A percentile compares a stretch with the other conserved stretches of the same genome.
Evolutionary conservation across 2,113 vertebrate genomes (phyloP).

Genomic region (Pandion haliaetus): DNA sequence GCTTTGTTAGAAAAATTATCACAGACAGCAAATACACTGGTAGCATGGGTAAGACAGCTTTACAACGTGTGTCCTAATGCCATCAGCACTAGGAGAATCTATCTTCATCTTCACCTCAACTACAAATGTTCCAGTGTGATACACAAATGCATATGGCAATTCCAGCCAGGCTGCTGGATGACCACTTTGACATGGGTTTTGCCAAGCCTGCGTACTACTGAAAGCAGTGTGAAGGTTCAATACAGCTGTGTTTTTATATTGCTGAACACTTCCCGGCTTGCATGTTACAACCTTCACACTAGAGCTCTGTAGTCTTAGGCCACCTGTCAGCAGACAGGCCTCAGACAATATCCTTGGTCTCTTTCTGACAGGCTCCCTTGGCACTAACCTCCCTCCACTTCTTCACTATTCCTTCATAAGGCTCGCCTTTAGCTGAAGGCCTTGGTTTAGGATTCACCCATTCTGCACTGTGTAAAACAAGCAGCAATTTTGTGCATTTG

Average conservation of each 20-base stretch:
- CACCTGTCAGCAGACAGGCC: not conserved
- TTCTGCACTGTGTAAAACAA: not conserved
- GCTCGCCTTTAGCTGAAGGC: not conserved
- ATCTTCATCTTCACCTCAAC: not conserved
- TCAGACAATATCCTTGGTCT: not conserved
- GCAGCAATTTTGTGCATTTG: not conserved
- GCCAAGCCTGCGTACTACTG: not conserved
- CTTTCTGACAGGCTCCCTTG: not conserved
- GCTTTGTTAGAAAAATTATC: not conserved
- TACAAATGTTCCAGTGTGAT: not conserved
- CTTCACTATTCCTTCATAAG: not conserved
- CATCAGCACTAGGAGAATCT: not conserved
- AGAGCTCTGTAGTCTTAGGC: not conserved
- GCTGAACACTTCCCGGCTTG: not conserved
- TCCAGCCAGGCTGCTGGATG: not conserved
- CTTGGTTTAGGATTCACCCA: not conserved
- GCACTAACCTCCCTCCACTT: not conserved
- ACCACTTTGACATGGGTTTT: not conserved
- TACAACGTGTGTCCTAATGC: not conserved
- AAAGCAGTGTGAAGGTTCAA: not conserved
- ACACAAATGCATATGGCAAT: accelerated
- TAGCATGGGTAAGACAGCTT: not conserved
- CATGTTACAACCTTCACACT: accelerated
- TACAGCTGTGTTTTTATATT: not conserved
- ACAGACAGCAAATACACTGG: not conserved